A percentile compares a stretch with the other conserved stretches of the same genome.
phyloP scores from a whole-genome alignment of 2,113 vertebrate genomes.

The human (Homo sapiens) region DNA sequence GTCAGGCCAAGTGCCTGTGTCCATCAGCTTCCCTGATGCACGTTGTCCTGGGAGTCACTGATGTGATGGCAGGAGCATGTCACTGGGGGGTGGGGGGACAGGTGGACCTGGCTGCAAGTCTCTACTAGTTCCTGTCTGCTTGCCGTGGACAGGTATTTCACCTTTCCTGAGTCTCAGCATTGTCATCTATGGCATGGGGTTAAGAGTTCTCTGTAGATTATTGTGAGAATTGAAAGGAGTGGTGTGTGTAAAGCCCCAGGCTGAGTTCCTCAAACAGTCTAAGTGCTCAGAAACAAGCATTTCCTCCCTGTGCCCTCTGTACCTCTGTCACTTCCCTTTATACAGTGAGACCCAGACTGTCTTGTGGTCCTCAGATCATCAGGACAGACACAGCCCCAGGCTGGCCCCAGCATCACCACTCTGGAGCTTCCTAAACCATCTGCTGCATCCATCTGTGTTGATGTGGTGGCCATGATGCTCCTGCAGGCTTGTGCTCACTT shows the following conservation, averaged over 20 bases:
- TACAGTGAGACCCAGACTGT: accelerated
- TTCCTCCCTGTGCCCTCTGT: background rate
- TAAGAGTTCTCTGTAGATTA: accelerated
- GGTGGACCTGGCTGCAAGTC: background rate
- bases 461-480: accelerated
- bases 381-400: accelerated
- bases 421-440: accelerated
- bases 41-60: too few species aligned
- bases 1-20: too few species aligned
- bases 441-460: accelerated
- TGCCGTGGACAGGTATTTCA: accelerated
- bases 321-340: accelerated
- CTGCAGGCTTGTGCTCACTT: accelerated
- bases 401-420: accelerated
- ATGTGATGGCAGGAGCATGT: accelerated
- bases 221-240: too few species aligned
- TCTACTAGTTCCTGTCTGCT: accelerated
- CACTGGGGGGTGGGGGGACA: accelerated
- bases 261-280: background rate
- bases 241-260: background rate
- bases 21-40: accelerated
- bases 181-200: background rate
- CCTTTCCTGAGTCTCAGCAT: background rate
- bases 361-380: accelerated
- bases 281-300: background rate